Evolutionary conservation across 1,140 invertebrate genomes (phyloP).

Genomic region (Adelges cooleyi): DNA sequence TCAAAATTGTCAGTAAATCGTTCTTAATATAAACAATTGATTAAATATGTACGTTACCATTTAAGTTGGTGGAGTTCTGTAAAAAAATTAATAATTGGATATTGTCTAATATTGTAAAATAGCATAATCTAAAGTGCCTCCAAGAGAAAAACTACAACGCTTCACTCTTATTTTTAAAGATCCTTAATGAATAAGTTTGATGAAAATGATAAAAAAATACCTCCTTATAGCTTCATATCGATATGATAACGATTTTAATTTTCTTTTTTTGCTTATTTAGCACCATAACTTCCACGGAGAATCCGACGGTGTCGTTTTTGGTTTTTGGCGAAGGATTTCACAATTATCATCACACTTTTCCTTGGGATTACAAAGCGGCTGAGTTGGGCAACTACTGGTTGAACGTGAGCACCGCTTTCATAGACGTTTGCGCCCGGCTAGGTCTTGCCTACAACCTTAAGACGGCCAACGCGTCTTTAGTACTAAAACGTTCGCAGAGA

Average conservation of each 20-base stretch:
- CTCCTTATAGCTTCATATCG: too few species aligned
- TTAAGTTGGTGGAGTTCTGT: too few species aligned
- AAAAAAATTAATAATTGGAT: too few species aligned
- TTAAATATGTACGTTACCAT: not conserved
- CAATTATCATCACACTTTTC: constrained; percentile 91
- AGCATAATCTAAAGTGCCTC: too few species aligned
- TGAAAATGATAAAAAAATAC: too few species aligned
- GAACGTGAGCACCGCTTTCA: constrained; percentile 55
- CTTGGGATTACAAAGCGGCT: constrained; percentile 77
- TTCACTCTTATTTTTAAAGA: too few species aligned
- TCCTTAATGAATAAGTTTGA: too few species aligned
- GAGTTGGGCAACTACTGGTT: constrained; percentile 45
- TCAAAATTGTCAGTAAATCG: too few species aligned
- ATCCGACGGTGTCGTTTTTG: constrained; percentile 36
- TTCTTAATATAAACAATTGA: not conserved
- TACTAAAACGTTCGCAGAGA: constrained; percentile 43
- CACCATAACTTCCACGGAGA: constrained; percentile 49
- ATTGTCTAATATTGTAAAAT: too few species aligned
- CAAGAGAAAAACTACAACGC: too few species aligned
- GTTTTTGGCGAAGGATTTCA: constrained; percentile 65
- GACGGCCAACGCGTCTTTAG: constrained; percentile 35
- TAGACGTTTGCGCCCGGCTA: constrained; percentile 55
- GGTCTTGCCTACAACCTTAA: constrained; percentile 60
- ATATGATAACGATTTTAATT: too few species aligned
- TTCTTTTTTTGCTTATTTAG: constrained; percentile 37